Conservation (phyloP, 2,888 invertebrate species). For the Halictus quadricinctus region DNA sequence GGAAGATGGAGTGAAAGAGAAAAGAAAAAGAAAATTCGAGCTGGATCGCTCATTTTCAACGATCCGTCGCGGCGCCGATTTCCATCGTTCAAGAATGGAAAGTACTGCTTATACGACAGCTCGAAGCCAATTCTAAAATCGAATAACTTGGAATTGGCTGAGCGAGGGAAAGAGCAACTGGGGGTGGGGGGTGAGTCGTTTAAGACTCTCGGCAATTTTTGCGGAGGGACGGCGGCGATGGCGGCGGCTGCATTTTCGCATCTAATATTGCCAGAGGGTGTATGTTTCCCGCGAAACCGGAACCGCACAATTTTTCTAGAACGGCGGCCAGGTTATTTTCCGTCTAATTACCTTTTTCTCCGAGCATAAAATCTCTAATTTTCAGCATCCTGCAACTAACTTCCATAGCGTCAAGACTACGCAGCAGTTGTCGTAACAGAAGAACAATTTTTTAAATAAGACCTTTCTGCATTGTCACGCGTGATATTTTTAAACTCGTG, state of each 20-base stretch:
- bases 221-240: neutral
- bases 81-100: neutral
- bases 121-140: conserved; percentile 4
- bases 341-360: conserved; percentile 62
- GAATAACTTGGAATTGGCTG: neutral
- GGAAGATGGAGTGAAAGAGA: neutral
- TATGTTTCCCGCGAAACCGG: conserved; percentile 5
- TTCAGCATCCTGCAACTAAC: conserved; percentile 20
- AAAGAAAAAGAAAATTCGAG: neutral
- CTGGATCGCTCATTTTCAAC: neutral
- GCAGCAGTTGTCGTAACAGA: neutral
- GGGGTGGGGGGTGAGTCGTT: neutral
- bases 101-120: neutral
- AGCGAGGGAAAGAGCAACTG: neutral
- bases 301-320: conserved; percentile 45
- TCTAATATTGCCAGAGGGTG: conserved; percentile 20
- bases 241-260: neutral
- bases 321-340: conserved; percentile 56
- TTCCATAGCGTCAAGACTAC: neutral
- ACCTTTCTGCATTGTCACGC: too few species aligned
- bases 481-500: neutral
- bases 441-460: neutral
- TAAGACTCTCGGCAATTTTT: conserved; percentile 18
- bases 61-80: neutral
- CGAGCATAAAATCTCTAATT: conserved; percentile 25